Evolutionary conservation across 1,140 invertebrate species (phyloP), one percentile per base, ranked within the genome.

Genomic region (Hypothenemus hampei): DNA sequence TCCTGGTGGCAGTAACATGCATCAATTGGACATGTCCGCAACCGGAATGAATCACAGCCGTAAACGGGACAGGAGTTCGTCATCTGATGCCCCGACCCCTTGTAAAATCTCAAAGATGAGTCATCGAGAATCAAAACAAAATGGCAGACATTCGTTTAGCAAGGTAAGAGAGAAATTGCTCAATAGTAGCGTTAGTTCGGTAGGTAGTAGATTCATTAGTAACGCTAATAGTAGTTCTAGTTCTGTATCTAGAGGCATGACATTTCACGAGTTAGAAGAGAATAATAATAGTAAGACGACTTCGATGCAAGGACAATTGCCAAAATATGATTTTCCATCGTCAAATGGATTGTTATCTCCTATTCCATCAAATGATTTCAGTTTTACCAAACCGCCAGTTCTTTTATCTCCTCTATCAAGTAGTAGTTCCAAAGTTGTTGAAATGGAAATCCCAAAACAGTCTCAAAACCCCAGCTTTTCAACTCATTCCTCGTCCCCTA

Each of bases 141-240:
- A 69, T 43, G 69, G 69, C 19, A 61, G 65, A 54, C 63, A 61
- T 47, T 59, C 65, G 22, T 67, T 57, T 41, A 66, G 60, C 54
- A 70, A 72, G 70, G 70, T 72, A 70, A 72, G 70, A 63, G 47
- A 59, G 40, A 56, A 52, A 36, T 40, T 39, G 37, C 48, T 24
- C 35, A 16, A 18, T 44, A 53, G 43, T 54, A 54, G 43, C 23
- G 20, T 53, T 53, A n/a, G n/a, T n/a, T n/a, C n/a, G n/a, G n/a
- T n/a, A n/a, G 50, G 33, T 29, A 61, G 48, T 57, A n/a, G n/a
- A n/a, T n/a, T n/a, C n/a, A 64, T 53, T 53, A 44, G 16, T 45
- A 50, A 55, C 36, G 24, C 33, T 13, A 24, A 24, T 51, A 49
- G 21, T 23, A 49, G 21, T 23, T 8, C 35, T 46, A 35, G 24